A percentile compares a stretch with the other conserved stretches of the same genome.
These are phyloP conservation scores for Dermolepida albohirtum DNA, from an alignment of 2,888 invertebrate species.

Conservation along the genomic window DNA sequence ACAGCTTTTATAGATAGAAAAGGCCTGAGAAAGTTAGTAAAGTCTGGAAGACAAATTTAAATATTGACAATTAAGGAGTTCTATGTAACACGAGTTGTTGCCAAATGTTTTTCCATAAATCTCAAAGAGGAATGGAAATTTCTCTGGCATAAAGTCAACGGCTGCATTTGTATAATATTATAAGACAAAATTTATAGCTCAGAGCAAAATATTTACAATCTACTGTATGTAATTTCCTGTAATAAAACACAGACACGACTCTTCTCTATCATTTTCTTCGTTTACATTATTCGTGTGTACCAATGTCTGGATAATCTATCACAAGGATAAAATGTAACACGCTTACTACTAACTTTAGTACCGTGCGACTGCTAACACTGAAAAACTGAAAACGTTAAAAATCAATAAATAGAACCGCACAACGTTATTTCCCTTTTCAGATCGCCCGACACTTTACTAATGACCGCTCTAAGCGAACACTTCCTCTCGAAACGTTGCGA, in stretches of 20 bases:
- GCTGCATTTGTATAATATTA: slow-evolving; percentile 11
- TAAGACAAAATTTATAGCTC: slow-evolving; percentile 23
- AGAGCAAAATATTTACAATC: slow-evolving; percentile 26
- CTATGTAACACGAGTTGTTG: neutral
- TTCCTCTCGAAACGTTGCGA: slow-evolving; percentile 14
- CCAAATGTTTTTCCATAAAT: slow-evolving; percentile 14
- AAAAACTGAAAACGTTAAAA: slow-evolving; percentile 10
- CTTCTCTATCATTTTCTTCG: slow-evolving; percentile 27
- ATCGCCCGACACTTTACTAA: slow-evolving; percentile 32
- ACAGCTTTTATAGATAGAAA: too few species aligned
- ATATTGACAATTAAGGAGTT: slow-evolving; percentile 9
- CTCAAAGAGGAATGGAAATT: neutral
- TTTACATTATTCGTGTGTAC: slow-evolving; percentile 22
- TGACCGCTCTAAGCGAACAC: slow-evolving; percentile 28
- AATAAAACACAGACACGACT: slow-evolving; percentile 29
- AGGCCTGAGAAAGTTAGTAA: too few species aligned
- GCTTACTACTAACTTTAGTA: slow-evolving; percentile 3
- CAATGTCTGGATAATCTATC: slow-evolving; percentile 28
- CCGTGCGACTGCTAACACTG: neutral
- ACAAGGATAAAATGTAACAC: neutral
- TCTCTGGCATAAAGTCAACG: slow-evolving; percentile 22
- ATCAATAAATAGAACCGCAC: slow-evolving; percentile 21
- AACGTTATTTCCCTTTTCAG: slow-evolving; percentile 24
- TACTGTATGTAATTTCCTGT: slow-evolving; percentile 35
- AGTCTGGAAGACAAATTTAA: neutral